Evolutionary conservation across 2,113 vertebrate genomes (phyloP), one percentile per base, ranked within the genome.

Genomic region (Eulacestoma nigropectus): DNA sequence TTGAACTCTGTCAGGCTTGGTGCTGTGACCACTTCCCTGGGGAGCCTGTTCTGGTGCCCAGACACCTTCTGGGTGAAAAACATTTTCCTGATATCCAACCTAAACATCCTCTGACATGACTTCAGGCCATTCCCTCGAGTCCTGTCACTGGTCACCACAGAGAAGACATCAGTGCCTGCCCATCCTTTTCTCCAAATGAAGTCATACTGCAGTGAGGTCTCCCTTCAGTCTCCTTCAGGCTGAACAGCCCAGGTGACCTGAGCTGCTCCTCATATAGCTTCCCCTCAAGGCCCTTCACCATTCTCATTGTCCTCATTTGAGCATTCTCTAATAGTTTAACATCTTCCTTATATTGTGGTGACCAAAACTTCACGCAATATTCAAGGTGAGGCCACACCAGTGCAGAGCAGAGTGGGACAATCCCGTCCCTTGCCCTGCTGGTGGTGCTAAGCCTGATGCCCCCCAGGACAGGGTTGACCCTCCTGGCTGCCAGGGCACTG

Each of bases 381-480:
- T 21, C 0, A 5, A 67, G 72, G 9, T 67, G 52, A 37, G 52
- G 35, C 35, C 0, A 0, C 5, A 13, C 30, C 62, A 49, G 30
- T 1, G 4, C 42, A 67, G 72, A 59, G 42, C 62, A 76, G 60
- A 35, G 20, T 0, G 0, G 44, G 16, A 35, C 52, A 59, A 15
- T 32, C 13, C 35, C 35, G 32, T 76, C 44, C 11, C 21, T 67
- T 35, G 6, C 35, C 21, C 0, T 0, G 44, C 21, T 59, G 44
- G 19, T 0, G 0, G 6, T 35, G 52, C 42, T 84, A 29, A 4
- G 15, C 23, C 60, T 35, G 32, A 35, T 67, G 11, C 4, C 0
- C 11, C 15, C 9, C 14, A 26, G 37, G 32, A 37, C 32, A 37
- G 1, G 8, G 5, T 0, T 77, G 73, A 14, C 27, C 14, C 37